Percentiles rank a stretch among this genome's conserved stretches.
Conservation (phyloP, 1,140 invertebrate genomes). For the Paralvinella palmiformis region DNA sequence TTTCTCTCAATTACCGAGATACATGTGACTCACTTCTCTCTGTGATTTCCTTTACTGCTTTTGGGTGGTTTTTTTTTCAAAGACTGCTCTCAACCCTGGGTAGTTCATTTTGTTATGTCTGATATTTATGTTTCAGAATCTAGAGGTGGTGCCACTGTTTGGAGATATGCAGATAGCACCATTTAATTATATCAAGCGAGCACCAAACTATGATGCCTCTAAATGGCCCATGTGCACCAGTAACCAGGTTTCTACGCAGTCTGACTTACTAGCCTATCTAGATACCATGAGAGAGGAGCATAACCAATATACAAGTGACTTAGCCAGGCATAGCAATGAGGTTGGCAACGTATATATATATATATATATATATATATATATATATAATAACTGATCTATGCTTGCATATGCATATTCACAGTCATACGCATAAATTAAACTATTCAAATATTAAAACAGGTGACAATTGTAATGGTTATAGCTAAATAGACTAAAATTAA, state of each 20-base stretch:
- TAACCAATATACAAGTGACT: conserved; percentile 93
- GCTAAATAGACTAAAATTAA: not conserved
- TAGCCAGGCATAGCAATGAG: conserved; percentile 92
- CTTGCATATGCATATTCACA: too few species aligned
- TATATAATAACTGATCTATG: too few species aligned
- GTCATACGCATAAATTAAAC: too few species aligned
- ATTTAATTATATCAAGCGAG: conserved; percentile 95
- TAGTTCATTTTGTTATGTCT: conserved; percentile 8
- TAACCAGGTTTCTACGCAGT: conserved; percentile 75
- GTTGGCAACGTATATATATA: conserved; percentile 46
- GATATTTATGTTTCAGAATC: too few species aligned
- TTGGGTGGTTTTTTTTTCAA: not conserved
- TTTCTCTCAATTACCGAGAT: too few species aligned
- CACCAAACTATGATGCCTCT: conserved; percentile 85
- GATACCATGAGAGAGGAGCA: conserved; percentile 94
- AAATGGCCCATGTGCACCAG: conserved; percentile 79
- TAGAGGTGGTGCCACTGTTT: conserved; percentile 97
- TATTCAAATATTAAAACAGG: conserved; percentile 11
- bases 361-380: not conserved
- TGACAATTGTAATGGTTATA: not conserved
- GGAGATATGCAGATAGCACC: conserved; percentile 99
- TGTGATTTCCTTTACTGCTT: not conserved
- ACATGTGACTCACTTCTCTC: too few species aligned
- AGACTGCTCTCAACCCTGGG: not conserved
- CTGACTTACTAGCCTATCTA: conserved; percentile 92